phyloP scores from a whole-genome alignment of 2,888 invertebrate species.

The Cerastis rubricosa region DNA sequence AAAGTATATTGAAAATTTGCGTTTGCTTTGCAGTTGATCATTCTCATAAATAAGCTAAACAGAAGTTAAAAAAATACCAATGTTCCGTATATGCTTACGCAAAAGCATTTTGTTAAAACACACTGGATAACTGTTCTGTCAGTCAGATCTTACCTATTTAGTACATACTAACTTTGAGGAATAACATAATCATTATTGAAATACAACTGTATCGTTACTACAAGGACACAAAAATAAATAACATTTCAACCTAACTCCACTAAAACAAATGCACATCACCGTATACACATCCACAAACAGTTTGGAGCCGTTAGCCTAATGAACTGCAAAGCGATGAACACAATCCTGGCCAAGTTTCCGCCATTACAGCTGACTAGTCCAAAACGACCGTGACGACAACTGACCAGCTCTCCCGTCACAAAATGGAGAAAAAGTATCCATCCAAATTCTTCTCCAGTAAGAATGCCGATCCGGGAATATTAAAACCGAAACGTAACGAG shows the following conservation, averaged over 20 bases:
- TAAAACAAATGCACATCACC: not conserved
- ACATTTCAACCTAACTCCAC: too few species aligned
- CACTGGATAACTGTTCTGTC: too few species aligned
- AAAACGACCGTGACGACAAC: constrained; percentile 68
- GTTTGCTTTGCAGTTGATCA: not conserved
- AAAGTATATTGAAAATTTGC: not conserved
- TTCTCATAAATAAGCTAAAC: too few species aligned
- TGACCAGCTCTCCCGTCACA: constrained; percentile 51
- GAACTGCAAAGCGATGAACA: constrained; percentile 58
- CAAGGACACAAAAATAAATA: not conserved
- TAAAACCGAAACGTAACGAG: constrained; percentile 32
- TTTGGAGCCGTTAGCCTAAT: constrained; percentile 53
- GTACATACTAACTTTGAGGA: not conserved
- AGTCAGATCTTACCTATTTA: not conserved
- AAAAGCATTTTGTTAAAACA: too few species aligned
- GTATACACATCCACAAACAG: constrained; percentile 5
- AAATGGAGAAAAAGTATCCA: constrained; percentile 61
- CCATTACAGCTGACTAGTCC: constrained; percentile 55
- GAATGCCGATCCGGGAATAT: constrained; percentile 50
- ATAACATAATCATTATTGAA: not conserved
- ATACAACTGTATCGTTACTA: not conserved
- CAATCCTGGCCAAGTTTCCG: constrained; percentile 47
- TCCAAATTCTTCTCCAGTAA: constrained; percentile 43
- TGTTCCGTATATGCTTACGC: too few species aligned
- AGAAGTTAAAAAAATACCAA: too few species aligned